Evolutionary conservation across 2,797 vertebrate genomes (phyloP).

Genomic region (Lacerta viridis): DNA sequence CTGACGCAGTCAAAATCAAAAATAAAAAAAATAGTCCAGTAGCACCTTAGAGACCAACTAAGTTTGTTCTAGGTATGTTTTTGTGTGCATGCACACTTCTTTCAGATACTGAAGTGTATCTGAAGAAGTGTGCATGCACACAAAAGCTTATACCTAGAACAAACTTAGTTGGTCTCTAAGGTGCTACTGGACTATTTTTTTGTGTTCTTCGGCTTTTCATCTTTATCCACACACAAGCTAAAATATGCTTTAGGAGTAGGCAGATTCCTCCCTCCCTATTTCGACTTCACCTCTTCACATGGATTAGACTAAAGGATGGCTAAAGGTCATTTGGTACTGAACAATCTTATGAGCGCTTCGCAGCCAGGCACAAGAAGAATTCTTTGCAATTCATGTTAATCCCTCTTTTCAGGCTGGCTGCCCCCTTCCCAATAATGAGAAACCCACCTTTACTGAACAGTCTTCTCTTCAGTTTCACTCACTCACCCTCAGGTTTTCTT

Average conservation of each 20-base stretch:
- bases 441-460: rapidly evolving
- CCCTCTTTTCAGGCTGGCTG: not conserved
- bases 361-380: not conserved
- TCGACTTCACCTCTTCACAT: not conserved
- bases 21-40: no score
- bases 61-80: no score
- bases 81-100: no score
- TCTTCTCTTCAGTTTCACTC: not conserved
- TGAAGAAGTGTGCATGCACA: no score
- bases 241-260: not conserved
- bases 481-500: not conserved
- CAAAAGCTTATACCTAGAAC: no score
- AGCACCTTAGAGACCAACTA: no score
- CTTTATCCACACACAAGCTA: not conserved
- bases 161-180: no score
- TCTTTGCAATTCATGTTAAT: not conserved
- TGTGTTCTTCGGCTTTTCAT: no score
- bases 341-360: rapidly evolving
- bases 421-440: rapidly evolving
- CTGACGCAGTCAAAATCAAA: not conserved
- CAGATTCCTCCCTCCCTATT: rapidly evolving
- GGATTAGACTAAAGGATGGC: not conserved
- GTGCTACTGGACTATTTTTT: no score
- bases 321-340: not conserved
- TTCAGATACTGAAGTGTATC: no score